Percentiles rank a stretch among this genome's conserved stretches.
Evolutionary conservation across 2,888 invertebrate genomes (phyloP).

Genomic region (Abrostola tripartita): DNA sequence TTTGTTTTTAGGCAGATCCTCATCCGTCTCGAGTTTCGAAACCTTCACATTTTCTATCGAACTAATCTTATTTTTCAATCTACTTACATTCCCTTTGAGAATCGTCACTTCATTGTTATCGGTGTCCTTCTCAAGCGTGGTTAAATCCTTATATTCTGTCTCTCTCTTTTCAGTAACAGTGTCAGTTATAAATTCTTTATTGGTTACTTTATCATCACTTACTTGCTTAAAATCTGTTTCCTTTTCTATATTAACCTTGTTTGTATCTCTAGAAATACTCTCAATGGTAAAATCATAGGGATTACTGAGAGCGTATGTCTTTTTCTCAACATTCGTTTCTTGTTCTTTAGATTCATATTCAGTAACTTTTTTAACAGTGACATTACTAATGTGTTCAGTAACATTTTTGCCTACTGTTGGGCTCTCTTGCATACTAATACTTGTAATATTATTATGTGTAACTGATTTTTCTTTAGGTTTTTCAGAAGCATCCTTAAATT

Average conservation of each 20-base stretch:
- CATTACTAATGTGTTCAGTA: not conserved
- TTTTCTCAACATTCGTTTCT: conserved; percentile 30
- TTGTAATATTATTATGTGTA: conserved; percentile 19
- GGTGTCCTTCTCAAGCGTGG: conserved; percentile 36
- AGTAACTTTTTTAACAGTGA: conserved; percentile 15
- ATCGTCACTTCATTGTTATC: conserved; percentile 58
- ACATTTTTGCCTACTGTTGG: conserved; percentile 7
- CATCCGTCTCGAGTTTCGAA: conserved; percentile 53
- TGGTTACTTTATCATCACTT: conserved; percentile 13
- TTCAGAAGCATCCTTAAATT: conserved; percentile 5
- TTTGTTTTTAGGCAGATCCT: conserved; percentile 67
- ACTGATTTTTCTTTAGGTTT: not conserved
- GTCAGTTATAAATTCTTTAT: not conserved
- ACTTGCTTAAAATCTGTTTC: conserved; percentile 22
- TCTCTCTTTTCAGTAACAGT: conserved; percentile 18
- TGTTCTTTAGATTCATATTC: conserved; percentile 29
- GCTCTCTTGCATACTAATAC: conserved; percentile 25
- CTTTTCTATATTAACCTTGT: not conserved
- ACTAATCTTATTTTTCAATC: conserved; percentile 61
- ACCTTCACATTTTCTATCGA: conserved; percentile 42
- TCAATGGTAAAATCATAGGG: conserved; percentile 28
- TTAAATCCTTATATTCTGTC: conserved; percentile 9
- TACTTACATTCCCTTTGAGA: conserved; percentile 72
- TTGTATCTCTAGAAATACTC: not conserved
- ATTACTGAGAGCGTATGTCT: conserved; percentile 27